Evolutionary conservation across 2,888 invertebrate species (phyloP), one percentile per base, ranked within the genome.

Genomic region (Ochropacha duplaris): DNA sequence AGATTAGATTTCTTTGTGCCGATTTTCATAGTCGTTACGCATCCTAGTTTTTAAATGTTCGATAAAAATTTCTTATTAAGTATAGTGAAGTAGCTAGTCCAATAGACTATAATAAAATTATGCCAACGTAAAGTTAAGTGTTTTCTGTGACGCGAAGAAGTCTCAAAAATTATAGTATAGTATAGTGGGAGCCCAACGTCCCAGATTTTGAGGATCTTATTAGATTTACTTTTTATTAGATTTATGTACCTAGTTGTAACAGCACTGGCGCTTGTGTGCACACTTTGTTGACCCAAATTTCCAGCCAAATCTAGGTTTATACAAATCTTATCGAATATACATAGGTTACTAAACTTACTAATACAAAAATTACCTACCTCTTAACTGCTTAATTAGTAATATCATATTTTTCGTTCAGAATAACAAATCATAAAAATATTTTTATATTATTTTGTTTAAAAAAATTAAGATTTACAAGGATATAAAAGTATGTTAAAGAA

Each of bases 51-150:
- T 70, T 73, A 69, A 71, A 64, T 68, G 19, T 44, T 19, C 60
- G 34, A 63, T 62, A 14, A 50, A 58, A 50, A 70, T 68, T 69
- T 66, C 71, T 56, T 70, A 70, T 59, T 88, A 87, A 83, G 69
- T 72, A 76, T 86, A 88, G 71, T 79, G 78, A 88, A 87, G 90
- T 88, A 91, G 79, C 91, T 92, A 92, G 91, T 92, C 91, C 88
- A 81, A 62, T 88, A 82, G 74, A 66, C 70, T 81, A 83, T 86
- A 79, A 79, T 79, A 76, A 81, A 81, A 83, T 74, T 87, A 84
- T 86, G 84, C 83, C 83, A 83, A 81, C 79, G 66, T 81, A 76
- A 71, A 68, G 66, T 60, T 83, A 81, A 79, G 78, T 78, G 70
- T 81, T 79, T 72, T 62, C 31, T 34, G 52, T 34, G 52, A 71